A percentile compares a stretch with the other conserved stretches of the same genome.
Conservation (phyloP, 2,797 vertebrate genomes). For the Sebastes matsubarae region DNA sequence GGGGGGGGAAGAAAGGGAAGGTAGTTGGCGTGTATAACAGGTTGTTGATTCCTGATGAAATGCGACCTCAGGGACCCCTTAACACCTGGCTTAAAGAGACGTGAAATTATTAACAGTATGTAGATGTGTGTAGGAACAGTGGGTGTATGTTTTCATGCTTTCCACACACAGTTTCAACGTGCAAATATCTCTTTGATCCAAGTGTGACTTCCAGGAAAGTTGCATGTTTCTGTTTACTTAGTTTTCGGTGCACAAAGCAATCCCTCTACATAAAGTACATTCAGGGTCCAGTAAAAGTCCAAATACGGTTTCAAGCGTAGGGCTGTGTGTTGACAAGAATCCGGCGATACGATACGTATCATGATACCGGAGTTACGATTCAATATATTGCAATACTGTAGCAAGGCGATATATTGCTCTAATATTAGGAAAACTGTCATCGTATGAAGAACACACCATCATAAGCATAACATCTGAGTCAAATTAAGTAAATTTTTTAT, state of each 20-base stretch:
- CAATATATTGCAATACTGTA: too few relatives aligned
- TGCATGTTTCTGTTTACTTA: conserved; percentile 4
- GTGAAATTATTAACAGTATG: conserved; percentile 53
- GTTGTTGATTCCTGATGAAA: conserved; percentile 77
- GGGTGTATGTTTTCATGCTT: conserved; percentile 48
- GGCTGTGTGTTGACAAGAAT: too few relatives aligned
- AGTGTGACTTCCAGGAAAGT: conserved; percentile 61
- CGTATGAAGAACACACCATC: too few relatives aligned
- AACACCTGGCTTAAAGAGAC: conserved; percentile 73
- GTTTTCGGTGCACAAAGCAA: background rate
- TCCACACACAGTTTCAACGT: conserved; percentile 22
- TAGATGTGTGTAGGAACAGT: conserved; percentile 44
- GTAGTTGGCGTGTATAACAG: conserved; percentile 68
- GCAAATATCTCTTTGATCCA: conserved; percentile 51
- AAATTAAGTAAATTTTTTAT: too few relatives aligned
- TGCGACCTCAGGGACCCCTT: conserved; percentile 61
- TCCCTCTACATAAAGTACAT: background rate
- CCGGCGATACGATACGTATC: too few relatives aligned
- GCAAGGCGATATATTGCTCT: too few relatives aligned
- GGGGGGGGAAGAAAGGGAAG: conserved; percentile 44
- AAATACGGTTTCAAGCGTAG: background rate
- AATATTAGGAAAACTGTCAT: too few relatives aligned
- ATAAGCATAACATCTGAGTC: too few relatives aligned
- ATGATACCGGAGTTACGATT: too few relatives aligned
- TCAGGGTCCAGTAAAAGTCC: background rate